A percentile compares a stretch with the other conserved stretches of the same genome.
phyloP scores from a whole-genome alignment of 2,797 vertebrate species.

The Amphiprion clarkii region DNA sequence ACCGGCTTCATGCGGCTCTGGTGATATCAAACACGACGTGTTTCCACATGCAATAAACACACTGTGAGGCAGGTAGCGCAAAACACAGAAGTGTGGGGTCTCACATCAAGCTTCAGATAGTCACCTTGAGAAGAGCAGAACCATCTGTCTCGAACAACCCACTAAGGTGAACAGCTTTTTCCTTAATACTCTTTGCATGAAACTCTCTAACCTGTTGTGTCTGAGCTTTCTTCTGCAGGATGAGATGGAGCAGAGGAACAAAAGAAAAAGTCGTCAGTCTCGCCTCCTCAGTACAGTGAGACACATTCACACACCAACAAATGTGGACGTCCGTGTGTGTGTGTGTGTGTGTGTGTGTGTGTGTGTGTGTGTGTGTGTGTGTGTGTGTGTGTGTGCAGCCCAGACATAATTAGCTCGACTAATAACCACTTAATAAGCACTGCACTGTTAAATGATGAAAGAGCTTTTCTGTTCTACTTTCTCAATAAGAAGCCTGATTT shows the following conservation, averaged over 20 bases:
- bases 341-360: too few relatives aligned
- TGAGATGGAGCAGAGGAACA: slow-evolving; percentile 51
- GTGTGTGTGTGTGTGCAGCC: too few relatives aligned
- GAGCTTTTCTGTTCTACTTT: slow-evolving; percentile 51
- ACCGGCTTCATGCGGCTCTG: slow-evolving; percentile 20
- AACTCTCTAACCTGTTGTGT: slow-evolving; percentile 95
- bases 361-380: too few relatives aligned
- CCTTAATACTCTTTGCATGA: slow-evolving; percentile 97
- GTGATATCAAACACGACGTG: slow-evolving; percentile 8
- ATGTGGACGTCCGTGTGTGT: slow-evolving; percentile 13
- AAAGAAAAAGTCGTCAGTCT: slow-evolving; percentile 58
- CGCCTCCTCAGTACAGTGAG: slow-evolving; percentile 2
- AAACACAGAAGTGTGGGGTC: slow-evolving; percentile 39
- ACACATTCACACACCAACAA: slow-evolving; percentile 45
- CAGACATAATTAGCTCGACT: slow-evolving; percentile 46
- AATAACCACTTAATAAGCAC: slow-evolving; percentile 56
- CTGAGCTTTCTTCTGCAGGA: slow-evolving; percentile 93
- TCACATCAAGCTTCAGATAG: slow-evolving; percentile 48
- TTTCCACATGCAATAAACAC: slow-evolving; percentile 42
- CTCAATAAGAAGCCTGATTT: slow-evolving; percentile 41
- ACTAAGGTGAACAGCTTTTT: slow-evolving; percentile 94
- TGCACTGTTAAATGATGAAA: slow-evolving; percentile 52
- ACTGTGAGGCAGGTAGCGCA: slow-evolving; percentile 16
- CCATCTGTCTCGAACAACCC: slow-evolving; percentile 88
- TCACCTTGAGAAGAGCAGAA: slow-evolving; percentile 90